These are phyloP conservation scores for Amphipoea lucens DNA, from an alignment of 2,888 invertebrate genomes.

Conservation along the genomic window DNA sequence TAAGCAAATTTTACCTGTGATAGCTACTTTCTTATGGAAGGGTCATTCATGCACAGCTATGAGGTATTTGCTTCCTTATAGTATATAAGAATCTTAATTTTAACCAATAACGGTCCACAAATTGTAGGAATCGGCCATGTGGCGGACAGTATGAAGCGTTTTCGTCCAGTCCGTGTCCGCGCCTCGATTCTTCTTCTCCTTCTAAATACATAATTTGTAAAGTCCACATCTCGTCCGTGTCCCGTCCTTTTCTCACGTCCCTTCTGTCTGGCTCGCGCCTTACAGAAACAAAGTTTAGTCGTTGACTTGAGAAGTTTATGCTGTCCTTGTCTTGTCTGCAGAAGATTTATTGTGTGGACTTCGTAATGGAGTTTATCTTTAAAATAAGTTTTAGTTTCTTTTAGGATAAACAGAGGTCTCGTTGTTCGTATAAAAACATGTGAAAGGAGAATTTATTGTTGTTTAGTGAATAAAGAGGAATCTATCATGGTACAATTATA, in stretches of 20 bases:
- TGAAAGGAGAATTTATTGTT: conserved; percentile 1
- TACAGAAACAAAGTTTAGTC: conserved; percentile 16
- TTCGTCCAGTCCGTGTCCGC: neutral
- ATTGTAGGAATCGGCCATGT: neutral
- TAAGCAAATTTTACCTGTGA: no score
- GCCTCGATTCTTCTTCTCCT: neutral
- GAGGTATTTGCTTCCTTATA: neutral
- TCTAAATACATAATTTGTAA: no score
- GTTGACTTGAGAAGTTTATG: conserved; percentile 12
- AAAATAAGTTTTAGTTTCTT: conserved; percentile 32
- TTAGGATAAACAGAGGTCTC: conserved; percentile 7
- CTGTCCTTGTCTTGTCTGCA: conserved; percentile 12
- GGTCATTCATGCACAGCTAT: neutral
- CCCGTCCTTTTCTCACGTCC: neutral
- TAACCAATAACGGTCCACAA: neutral
- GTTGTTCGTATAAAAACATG: neutral
- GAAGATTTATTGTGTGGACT: conserved; percentile 39
- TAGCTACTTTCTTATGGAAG: no score
- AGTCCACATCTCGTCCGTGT: neutral
- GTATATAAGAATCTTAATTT: neutral
- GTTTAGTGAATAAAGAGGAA: neutral
- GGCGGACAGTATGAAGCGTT: neutral
- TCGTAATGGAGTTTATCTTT: conserved; percentile 33
- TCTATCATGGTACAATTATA: no score
- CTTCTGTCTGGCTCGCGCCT: neutral